Base-by-base conservation (phyloP, 2,113 vertebrate genomes). In the Ptilonorhynchus violaceus region DNA sequence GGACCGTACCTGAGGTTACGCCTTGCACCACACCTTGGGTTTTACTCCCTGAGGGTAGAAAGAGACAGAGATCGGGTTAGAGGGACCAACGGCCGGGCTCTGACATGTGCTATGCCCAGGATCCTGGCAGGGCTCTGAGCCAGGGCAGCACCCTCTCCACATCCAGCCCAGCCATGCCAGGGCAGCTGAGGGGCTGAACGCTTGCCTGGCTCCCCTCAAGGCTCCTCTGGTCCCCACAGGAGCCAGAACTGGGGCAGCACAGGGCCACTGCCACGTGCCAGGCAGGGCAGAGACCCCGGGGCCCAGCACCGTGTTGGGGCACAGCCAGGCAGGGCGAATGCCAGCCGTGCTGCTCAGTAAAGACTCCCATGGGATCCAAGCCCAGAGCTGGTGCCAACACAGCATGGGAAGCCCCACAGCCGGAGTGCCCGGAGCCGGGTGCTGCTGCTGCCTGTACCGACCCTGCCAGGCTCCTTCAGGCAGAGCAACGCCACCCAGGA, bases 11-110 rank as follows among this genome's bases (percentile, higher is more conserved):
- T 98, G 99, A 98, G 75, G 99, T 98, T 94, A 99, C 99, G 6
- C 99, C 98, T 98, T 98, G 98, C 69, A 98, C 98, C 85, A 98
- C 98, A 4, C 98, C 98, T 89, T 99, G 98, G 96, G 99, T 99
- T 98, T 99, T 99, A 98, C 79, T 99, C 97, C 99, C 99, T 99
- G 96, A 19, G 87, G 95, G 81, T 13, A 97, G 88, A 93, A 96
- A 94, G 84, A 96, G 59, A 93, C n/a, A 78, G 68, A 97, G 42
- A 77, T 4, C 1, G 1, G 37, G 64, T 96, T 91, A 96, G 87
- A 91, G 58, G 16, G 25, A 35, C 20, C 0, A 2, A 24, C 2
- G 3, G n/a, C n/a, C 0, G 0, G 16, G 42, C 10, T 73, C n/a
- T 8, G 37, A 69, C 68, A 37, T 0, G 3, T 8, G 18, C 63